Percentiles rank a stretch among this genome's conserved stretches.
Evolutionary conservation across 2,888 invertebrate species (phyloP).

Genomic region (Syritta pipiens): DNA sequence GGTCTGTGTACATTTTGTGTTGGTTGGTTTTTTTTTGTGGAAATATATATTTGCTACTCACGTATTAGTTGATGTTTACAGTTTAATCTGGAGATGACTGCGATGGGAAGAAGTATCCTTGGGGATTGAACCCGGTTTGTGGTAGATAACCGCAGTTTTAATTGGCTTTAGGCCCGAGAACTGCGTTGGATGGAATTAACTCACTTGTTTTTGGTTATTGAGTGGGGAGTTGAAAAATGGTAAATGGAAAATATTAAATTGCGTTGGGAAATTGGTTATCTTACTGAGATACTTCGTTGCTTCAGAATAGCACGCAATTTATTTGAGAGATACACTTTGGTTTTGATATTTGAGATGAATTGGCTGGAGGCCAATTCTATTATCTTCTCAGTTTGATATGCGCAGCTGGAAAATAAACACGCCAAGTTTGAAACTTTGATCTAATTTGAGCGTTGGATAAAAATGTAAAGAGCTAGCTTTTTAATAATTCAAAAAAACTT

Average conservation of each 20-base stretch:
- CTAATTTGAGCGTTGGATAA: no score
- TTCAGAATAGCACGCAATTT: not conserved
- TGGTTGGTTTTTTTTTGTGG: not conserved
- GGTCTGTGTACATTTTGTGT: not conserved
- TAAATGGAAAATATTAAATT: slow-evolving; percentile 24
- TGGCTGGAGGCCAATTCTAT: no score
- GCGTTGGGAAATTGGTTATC: not conserved
- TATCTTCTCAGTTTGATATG: no score
- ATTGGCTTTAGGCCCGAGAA: slow-evolving; percentile 28
- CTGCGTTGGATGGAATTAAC: not conserved
- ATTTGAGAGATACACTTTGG: no score
- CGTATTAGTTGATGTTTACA: slow-evolving; percentile 17
- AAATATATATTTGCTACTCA: not conserved
- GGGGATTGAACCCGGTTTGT: slow-evolving; percentile 27
- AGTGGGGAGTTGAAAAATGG: slow-evolving; percentile 2
- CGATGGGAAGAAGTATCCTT: not conserved
- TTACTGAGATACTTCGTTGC: not conserved
- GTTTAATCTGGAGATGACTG: slow-evolving; percentile 8
- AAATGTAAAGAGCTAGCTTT: no score
- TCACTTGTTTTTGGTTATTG: not conserved
- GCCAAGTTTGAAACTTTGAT: no score
- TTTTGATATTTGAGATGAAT: no score
- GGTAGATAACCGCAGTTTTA: slow-evolving; percentile 38
- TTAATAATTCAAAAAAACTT: no score
- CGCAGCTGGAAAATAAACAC: no score